Conservation (phyloP, 2,888 invertebrate genomes). For the Megamerina dolium region DNA sequence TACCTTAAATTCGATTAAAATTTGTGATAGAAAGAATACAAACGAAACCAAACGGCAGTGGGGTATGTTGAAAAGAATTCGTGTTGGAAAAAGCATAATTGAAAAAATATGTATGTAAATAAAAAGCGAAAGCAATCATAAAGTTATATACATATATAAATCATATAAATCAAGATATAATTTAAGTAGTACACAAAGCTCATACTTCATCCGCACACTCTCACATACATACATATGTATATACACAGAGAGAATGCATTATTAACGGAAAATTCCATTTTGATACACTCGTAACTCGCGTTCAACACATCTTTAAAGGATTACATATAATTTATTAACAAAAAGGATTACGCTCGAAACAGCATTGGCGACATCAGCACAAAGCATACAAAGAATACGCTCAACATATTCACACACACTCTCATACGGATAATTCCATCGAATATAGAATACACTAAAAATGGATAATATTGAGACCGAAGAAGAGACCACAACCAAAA, state of each 20-base stretch:
- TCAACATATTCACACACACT: conserved; percentile 19
- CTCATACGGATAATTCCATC: conserved; percentile 22
- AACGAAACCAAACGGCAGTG: conserved; percentile 8
- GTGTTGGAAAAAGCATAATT: conserved; percentile 21
- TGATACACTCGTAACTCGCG: no score
- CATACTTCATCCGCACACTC: conserved; percentile 1
- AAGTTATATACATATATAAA: no score
- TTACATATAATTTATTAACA: conserved; percentile 24
- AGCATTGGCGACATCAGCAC: not conserved
- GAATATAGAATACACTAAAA: not conserved
- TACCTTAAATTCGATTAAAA: conserved; percentile 3
- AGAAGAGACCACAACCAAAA: conserved; percentile 29
- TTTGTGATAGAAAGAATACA: conserved; percentile 7
- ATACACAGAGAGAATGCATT: conserved; percentile 2
- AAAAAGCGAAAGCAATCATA: conserved; percentile 8
- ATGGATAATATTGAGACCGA: conserved; percentile 25
- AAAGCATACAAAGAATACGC: conserved; percentile 15
- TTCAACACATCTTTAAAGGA: no score
- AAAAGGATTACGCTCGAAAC: conserved; percentile 6
- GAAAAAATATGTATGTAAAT: conserved; percentile 18
- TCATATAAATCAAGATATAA: no score
- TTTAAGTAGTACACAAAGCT: not conserved
- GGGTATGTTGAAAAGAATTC: conserved; percentile 15
- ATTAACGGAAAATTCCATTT: no score
- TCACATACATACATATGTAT: conserved; percentile 8